A percentile compares a stretch with the other conserved stretches of the same genome.
phyloP scores from a whole-genome alignment of 2,888 invertebrate species.

The Sarcophaga variegata region DNA sequence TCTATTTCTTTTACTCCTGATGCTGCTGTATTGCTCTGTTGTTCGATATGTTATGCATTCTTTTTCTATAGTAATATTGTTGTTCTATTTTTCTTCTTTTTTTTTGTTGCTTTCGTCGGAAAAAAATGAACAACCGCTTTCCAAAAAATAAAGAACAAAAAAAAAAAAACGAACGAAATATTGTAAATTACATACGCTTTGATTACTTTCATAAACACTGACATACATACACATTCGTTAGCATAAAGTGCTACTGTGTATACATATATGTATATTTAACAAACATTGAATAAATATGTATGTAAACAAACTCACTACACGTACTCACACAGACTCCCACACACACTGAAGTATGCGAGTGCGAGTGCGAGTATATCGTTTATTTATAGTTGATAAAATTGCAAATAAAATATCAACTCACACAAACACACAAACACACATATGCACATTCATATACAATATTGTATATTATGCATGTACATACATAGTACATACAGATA shows the following conservation, averaged over 20 bases:
- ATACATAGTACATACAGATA: no score
- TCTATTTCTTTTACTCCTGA: background rate
- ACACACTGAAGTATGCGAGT: no score
- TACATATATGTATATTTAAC: no score
- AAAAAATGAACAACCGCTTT: conserved; percentile 35
- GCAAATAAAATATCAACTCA: no score
- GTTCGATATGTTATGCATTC: conserved; percentile 54
- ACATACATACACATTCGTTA: background rate
- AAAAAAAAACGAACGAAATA: conserved; percentile 56
- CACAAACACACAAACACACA: background rate
- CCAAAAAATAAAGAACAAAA: conserved; percentile 22
- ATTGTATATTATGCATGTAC: no score
- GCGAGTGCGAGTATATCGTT: no score
- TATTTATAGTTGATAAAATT: no score
- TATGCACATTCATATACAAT: background rate
- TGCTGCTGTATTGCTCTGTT: background rate
- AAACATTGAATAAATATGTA: no score
- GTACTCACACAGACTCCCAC: no score
- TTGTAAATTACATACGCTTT: conserved; percentile 66
- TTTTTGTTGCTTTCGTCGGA: conserved; percentile 56
- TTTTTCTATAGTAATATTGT: conserved; percentile 23
- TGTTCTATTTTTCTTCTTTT: conserved; percentile 5
- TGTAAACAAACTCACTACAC: no score
- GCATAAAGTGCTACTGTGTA: background rate
- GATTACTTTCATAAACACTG: conserved; percentile 50